Conservation (phyloP, 2,888 invertebrate genomes). For the Steinernema scapterisci region DNA sequence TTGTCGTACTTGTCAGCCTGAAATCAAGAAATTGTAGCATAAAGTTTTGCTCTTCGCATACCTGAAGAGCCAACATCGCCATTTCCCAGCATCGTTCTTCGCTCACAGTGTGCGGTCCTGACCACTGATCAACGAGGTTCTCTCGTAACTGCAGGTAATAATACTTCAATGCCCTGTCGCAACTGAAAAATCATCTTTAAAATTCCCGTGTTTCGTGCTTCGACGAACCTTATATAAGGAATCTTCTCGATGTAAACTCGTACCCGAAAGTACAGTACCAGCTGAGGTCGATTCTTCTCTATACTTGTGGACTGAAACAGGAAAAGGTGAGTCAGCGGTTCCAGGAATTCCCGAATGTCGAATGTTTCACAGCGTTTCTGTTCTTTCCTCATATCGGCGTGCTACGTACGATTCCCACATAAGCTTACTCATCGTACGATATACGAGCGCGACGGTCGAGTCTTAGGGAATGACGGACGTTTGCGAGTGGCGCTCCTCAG, state of each 20-base stretch:
- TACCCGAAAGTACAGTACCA: constrained; percentile 61
- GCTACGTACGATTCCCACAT: too few relatives aligned
- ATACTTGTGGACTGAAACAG: constrained; percentile 48
- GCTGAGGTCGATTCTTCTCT: constrained; percentile 53
- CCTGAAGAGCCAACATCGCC: constrained; percentile 87
- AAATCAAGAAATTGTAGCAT: neutral
- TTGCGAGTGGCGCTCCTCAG: neutral
- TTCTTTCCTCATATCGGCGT: neutral
- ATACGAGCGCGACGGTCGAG: neutral
- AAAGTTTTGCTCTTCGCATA: neutral
- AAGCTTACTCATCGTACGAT: neutral
- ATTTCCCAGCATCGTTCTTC: constrained; percentile 75
- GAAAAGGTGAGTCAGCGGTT: neutral
- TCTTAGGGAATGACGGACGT: neutral
- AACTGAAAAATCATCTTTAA: constrained; percentile 72
- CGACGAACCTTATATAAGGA: constrained; percentile 35
- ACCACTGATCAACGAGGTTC: constrained; percentile 75
- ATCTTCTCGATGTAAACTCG: constrained; percentile 60
- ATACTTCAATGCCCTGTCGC: constrained; percentile 87
- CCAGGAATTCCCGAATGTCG: neutral
- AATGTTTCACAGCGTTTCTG: neutral
- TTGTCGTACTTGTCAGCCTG: constrained; percentile 80
- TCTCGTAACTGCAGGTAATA: constrained; percentile 92
- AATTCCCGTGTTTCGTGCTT: neutral
- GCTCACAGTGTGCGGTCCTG: constrained; percentile 67